phyloP scores from a whole-genome alignment of 2,888 invertebrate genomes.

The Cheilosia vernalis region DNA sequence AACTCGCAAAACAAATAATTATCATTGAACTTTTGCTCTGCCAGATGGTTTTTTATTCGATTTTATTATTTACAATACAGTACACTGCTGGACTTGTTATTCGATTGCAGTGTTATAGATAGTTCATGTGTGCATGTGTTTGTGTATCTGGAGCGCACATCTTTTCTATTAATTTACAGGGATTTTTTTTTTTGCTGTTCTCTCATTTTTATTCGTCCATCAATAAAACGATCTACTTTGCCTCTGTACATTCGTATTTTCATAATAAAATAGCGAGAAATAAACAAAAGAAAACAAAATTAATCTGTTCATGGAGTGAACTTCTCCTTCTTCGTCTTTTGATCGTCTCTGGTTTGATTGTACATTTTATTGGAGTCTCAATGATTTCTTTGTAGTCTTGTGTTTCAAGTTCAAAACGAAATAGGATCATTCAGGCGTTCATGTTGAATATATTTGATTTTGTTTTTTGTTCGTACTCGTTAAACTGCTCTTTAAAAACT shows the following conservation, averaged over 20 bases:
- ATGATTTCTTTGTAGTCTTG: conserved; percentile 53
- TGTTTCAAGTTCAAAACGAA: conserved; percentile 55
- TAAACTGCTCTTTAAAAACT: conserved; percentile 48
- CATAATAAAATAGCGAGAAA: conserved; percentile 39
- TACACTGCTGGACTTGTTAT: conserved; percentile 35
- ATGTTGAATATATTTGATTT: conserved; percentile 6
- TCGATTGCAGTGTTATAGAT: conserved; percentile 34
- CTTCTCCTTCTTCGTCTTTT: background rate
- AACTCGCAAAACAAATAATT: conserved; percentile 74
- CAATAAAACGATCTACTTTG: conserved; percentile 51
- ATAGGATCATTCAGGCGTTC: conserved; percentile 31
- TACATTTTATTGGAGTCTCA: conserved; percentile 29
- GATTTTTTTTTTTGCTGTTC: conserved; percentile 35
- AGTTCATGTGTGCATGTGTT: background rate
- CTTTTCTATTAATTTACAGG: conserved; percentile 68
- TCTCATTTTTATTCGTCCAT: conserved; percentile 17
- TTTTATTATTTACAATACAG: conserved; percentile 9
- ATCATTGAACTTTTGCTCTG: conserved; percentile 73
- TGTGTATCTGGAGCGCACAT: conserved; percentile 51
- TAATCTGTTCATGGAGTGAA: conserved; percentile 40
- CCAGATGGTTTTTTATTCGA: conserved; percentile 54
- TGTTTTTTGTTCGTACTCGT: conserved; percentile 20
- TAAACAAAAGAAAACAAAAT: conserved; percentile 59
- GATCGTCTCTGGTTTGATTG: conserved; percentile 8
- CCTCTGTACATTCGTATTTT: conserved; percentile 29